Base-by-base conservation (phyloP, 1,140 invertebrate species). In the Prorops nasuta region DNA sequence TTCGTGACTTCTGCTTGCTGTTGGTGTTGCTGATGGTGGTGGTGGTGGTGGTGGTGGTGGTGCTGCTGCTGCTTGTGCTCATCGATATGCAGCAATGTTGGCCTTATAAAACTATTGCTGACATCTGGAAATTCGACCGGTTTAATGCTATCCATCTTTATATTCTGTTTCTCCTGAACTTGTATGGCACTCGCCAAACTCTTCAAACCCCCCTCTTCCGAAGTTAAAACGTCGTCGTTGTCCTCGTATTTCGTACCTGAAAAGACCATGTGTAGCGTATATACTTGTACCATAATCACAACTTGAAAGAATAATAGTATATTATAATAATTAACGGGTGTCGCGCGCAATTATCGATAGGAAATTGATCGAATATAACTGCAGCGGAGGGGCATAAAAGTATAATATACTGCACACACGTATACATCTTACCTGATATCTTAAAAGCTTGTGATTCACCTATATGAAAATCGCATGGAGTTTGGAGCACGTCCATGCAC, bases 401-500 rank as follows among this genome's bases (percentile, higher is more conserved):
- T 17, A 28, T 10, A 10, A 3, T 17, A 18, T 8, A 20, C 18
- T 38, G 10, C n/a, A 49, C 44, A 1, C 22, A 3, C 10, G 19
- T 20, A 1, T 16, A 12, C 19, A 7, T 39, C 38, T 60, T 41
- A 76, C 74, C 74, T 70, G 65, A 69, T 55, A 67, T 36, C 58
- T 65, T 67, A 56, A 56, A 52, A 49, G 51, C 58, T 49, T 54
- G 36, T n/a, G 53, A 69, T 76, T 76, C 74, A 76, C 71, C 74
- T 75, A 57, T 60, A 67, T 48, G 71, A 76, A 72, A 76, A 68
- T 60, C 60, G 71, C 63, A 73, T 67, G 58, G 69, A 51, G 36
- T 57, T 54, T 64, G 62, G 48, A 65, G 67, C 40, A 54, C 47
- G 40, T 65, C 62, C 58, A 70, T 66, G 51, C 74, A 78, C 67